Conservation (phyloP, 2,797 vertebrate genomes). For the Aldrovandia affinis region DNA sequence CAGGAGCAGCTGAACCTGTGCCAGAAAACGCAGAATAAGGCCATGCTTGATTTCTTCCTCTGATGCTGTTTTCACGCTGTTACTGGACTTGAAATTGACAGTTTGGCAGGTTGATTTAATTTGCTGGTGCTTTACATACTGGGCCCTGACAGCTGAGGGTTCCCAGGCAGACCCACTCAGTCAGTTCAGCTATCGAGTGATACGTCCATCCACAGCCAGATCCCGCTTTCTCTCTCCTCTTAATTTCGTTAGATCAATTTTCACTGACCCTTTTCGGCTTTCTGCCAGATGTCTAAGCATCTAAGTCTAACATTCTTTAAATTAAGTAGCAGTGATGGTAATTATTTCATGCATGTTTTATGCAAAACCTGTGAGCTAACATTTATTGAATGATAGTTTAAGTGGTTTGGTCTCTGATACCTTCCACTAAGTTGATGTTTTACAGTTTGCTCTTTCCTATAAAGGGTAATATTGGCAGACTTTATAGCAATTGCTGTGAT, state of each 20-base stretch:
- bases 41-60: conserved; percentile 94
- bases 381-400: conserved; percentile 87
- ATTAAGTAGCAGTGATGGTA: conserved; percentile 95
- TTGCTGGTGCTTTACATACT: conserved; percentile 98
- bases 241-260: conserved; percentile 98
- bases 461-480: not conserved
- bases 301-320: conserved; percentile 97
- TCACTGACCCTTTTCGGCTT: conserved; percentile 96
- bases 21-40: conserved; percentile 94
- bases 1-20: conserved; percentile 92
- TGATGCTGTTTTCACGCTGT: conserved; percentile 96
- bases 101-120: conserved; percentile 99
- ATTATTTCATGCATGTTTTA: conserved; percentile 98
- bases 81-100: conserved; percentile 96
- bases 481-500: conserved; percentile 36
- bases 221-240: conserved; percentile 60
- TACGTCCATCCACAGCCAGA: conserved; percentile 83
- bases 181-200: conserved; percentile 91
- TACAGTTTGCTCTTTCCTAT: conserved; percentile 56
- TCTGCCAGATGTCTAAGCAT: conserved; percentile 99
- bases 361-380: conserved; percentile 87
- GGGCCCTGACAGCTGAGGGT: conserved; percentile 90
- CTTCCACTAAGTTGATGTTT: conserved; percentile 46
- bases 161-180: conserved; percentile 87
- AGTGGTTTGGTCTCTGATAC: conserved; percentile 73